Evolutionary conservation across 1,140 invertebrate genomes (phyloP).

Genomic region (Hypsibius dujardini): DNA sequence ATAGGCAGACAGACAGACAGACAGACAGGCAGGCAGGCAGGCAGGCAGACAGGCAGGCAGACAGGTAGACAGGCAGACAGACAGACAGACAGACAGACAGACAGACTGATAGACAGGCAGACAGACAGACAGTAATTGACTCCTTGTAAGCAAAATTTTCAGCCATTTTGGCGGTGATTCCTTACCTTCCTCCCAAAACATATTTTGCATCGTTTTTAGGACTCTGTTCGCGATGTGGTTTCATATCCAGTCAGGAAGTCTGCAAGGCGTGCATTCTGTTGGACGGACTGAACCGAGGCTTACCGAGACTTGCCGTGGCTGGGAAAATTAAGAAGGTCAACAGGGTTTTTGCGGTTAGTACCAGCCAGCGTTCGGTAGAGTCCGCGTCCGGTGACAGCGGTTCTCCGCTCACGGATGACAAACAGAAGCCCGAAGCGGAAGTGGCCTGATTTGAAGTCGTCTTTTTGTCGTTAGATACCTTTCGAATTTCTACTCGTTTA

Average conservation of each 20-base stretch:
- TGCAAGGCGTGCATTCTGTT: slow-evolving; percentile 92
- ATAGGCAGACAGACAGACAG: no score
- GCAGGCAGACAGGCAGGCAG: no score
- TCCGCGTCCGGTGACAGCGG: no score
- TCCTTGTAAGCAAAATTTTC: not conserved
- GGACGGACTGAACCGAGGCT: slow-evolving; percentile 80
- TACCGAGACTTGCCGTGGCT: slow-evolving; percentile 38
- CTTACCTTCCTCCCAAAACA: not conserved
- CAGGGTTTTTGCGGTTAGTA: not conserved
- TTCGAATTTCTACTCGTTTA: no score
- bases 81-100: no score
- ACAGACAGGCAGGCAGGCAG: no score
- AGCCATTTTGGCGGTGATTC: not conserved
- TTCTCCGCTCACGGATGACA: no score
- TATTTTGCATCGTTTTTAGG: slow-evolving; percentile 26
- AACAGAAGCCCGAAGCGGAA: no score
- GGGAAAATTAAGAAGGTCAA: not conserved
- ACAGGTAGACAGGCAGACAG: no score
- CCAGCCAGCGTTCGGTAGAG: not conserved
- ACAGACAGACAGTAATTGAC: not conserved
- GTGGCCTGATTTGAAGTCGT: no score
- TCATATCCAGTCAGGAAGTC: slow-evolving; percentile 81
- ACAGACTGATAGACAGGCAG: not conserved
- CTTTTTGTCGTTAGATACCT: no score
- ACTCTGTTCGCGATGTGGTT: slow-evolving; percentile 65